Base-by-base conservation (phyloP, 2,113 vertebrate genomes). In the Coptodon bakossiorum region DNA sequence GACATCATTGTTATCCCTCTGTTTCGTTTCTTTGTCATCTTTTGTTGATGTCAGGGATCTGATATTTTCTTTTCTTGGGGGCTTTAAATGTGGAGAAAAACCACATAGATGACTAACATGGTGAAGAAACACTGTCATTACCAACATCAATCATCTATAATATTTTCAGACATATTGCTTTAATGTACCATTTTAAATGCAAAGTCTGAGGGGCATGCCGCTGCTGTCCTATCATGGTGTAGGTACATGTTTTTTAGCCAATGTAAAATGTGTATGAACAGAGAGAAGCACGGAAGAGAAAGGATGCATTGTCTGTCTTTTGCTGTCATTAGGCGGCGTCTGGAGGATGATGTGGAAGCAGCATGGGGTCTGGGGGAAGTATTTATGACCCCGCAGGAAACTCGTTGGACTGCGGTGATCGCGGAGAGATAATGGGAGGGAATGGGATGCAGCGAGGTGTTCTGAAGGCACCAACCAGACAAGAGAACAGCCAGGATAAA, bases 401-500 rank as follows among this genome's bases (percentile, higher is more conserved):
- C 97, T 97, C 97, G 97, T 97, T 98, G 97, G 97, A 97, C 97
- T 98, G 97, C 95, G 95, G 97, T 97, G 97, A 98, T 97, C 96
- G 97, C 96, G 91, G 86, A 90, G 97, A 97, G 98, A 97, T 98
- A 98, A 98, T 98, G 98, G 97, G 97, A 98, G 98, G 96, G 97
- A 97, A 98, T 97, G 97, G 97, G 97, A 98, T 96, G 97, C 97
- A 98, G 96, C 97, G 97, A 98, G 97, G 97, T 98, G 97, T 98
- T 98, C 97, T 97, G 98, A 98, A 97, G 97, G 97, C 97, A 97
- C 97, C 97, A 97, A 97, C 97, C 97, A 98, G 97, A 98, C 97
- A 98, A 96, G 96, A 96, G 97, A 98, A 98, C 98, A 98, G 98
- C 97, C 95, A 97, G 97, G 97, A 98, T 98, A 98, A 98, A 98